These are phyloP conservation scores for Apaloderma vittatum DNA, from an alignment of 2,113 vertebrate species.

Conservation along the genomic window DNA sequence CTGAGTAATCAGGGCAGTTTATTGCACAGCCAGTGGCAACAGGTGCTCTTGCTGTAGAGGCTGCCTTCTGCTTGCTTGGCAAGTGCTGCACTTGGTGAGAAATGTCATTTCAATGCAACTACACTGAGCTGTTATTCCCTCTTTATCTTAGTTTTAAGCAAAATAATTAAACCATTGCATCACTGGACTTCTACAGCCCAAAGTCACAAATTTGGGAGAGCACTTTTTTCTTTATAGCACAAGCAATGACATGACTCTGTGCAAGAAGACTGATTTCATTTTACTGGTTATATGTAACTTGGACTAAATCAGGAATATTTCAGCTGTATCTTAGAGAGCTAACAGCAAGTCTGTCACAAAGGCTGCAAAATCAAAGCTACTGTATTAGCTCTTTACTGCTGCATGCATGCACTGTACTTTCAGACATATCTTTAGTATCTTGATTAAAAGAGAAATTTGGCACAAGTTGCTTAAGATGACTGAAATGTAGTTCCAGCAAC, in stretches of 20 bases:
- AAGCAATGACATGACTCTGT: not conserved
- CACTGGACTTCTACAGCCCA: not conserved
- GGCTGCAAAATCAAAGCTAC: not conserved
- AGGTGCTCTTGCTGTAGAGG: not conserved
- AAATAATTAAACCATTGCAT: not conserved
- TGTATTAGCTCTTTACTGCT: not conserved
- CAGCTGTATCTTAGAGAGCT: not conserved
- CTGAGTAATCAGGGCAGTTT: not conserved
- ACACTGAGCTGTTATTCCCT: not conserved
- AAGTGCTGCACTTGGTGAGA: not conserved
- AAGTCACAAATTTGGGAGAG: not conserved
- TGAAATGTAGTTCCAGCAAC: not conserved
- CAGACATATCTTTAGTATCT: not conserved
- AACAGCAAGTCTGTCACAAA: not conserved
- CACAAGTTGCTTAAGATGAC: not conserved
- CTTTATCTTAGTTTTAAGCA: not conserved
- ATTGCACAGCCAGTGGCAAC: not conserved
- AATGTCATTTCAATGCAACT: not conserved
- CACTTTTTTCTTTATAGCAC: not conserved
- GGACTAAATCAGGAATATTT: not conserved
- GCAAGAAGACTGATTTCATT: not conserved
- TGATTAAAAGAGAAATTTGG: not conserved
- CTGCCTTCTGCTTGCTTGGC: constrained; percentile 15
- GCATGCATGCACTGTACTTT: not conserved
- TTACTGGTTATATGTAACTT: not conserved